Evolutionary conservation across 2,888 invertebrate species (phyloP).

Genomic region (Scaptomyza caliginosa): DNA sequence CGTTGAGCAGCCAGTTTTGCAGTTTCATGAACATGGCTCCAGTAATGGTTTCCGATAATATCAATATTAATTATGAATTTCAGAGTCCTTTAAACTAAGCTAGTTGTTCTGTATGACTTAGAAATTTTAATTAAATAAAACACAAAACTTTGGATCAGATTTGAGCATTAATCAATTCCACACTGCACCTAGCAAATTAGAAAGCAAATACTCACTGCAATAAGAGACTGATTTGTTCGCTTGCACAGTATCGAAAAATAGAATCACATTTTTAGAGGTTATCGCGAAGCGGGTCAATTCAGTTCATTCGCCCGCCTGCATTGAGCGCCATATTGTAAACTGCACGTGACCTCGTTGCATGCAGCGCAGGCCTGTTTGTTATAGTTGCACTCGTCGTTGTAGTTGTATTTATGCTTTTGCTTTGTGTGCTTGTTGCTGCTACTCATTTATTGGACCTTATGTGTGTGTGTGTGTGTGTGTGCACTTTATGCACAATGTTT

Average conservation of each 20-base stretch:
- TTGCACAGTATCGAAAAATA: conserved; percentile 22
- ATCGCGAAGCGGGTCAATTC: conserved; percentile 83
- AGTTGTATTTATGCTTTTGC: conserved; percentile 41
- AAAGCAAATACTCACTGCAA: conserved; percentile 11
- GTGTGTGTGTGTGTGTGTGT: conserved; percentile 23
- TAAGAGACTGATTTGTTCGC: background rate
- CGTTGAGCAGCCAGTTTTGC: background rate
- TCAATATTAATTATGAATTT: no score
- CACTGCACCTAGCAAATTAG: background rate
- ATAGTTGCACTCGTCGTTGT: conserved; percentile 29
- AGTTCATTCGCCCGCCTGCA: conserved; percentile 82
- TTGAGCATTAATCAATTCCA: background rate
- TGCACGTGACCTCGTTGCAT: conserved; percentile 78
- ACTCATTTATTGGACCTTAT: conserved; percentile 3
- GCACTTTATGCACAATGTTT: conserved; percentile 56
- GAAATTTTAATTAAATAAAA: no score
- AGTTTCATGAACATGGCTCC: background rate
- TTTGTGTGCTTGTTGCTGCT: conserved; percentile 27
- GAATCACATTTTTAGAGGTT: conserved; percentile 78
- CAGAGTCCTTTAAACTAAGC: no score
- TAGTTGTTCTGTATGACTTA: no score
- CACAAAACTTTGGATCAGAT: background rate
- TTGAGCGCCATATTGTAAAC: conserved; percentile 69
- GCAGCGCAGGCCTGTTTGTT: conserved; percentile 50
- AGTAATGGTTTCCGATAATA: no score